phyloP scores from a whole-genome alignment of 1,140 invertebrate species.

The Wiebesia pumilae region DNA sequence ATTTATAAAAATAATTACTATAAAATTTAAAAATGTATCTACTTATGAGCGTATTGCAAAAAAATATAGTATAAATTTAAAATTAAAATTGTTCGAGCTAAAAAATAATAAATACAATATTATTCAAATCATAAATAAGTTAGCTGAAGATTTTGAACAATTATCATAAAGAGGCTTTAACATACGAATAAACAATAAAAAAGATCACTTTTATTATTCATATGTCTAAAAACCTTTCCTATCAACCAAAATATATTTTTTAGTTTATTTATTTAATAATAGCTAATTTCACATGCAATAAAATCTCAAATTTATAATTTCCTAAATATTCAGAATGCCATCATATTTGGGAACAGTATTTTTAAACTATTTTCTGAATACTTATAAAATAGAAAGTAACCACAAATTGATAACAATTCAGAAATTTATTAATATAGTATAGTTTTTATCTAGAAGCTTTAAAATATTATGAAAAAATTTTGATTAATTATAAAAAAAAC shows the following conservation, averaged over 20 bases:
- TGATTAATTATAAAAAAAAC: too few species aligned
- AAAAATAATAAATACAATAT: too few species aligned
- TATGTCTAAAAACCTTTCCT: background rate
- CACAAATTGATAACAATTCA: constrained; percentile 7
- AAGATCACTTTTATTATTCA: background rate
- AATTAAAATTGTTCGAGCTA: too few species aligned
- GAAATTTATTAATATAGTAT: background rate
- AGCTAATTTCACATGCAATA: background rate
- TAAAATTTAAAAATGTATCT: too few species aligned
- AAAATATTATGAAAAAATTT: too few species aligned
- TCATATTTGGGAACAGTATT: background rate
- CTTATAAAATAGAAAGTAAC: constrained; percentile 18
- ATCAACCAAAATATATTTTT: background rate
- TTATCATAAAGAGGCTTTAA: background rate
- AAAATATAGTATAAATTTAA: too few species aligned
- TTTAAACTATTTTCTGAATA: constrained; percentile 7
- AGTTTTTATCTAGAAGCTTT: too few species aligned
- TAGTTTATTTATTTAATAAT: background rate
- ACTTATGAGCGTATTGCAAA: too few species aligned
- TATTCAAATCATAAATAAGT: too few species aligned
- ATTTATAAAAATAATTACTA: too few species aligned
- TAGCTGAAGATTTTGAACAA: too few species aligned
- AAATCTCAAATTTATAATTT: background rate
- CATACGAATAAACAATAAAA: background rate
- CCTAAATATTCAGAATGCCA: background rate